phyloP scores from a whole-genome alignment of 2,888 invertebrate species.

The Anthophora plumipes region DNA sequence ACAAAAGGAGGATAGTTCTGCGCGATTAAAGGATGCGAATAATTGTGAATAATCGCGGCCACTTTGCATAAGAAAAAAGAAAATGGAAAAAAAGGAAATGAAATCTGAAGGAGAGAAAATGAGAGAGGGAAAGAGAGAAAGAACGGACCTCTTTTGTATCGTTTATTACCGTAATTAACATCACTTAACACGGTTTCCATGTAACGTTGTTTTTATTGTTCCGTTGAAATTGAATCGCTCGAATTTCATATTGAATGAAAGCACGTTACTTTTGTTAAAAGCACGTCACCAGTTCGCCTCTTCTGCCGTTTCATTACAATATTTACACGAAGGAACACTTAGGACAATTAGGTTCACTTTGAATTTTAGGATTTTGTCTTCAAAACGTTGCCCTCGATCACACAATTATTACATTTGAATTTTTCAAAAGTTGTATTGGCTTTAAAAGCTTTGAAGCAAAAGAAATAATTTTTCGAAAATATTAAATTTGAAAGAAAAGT shows the following conservation, averaged over 20 bases:
- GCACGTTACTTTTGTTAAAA: slow-evolving; percentile 25
- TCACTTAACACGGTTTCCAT: slow-evolving; percentile 17
- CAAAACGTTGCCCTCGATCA: no score
- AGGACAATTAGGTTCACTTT: no score
- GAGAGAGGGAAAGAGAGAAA: no score
- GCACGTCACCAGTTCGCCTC: background rate
- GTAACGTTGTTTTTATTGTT: slow-evolving; percentile 32
- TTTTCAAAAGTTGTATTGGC: no score
- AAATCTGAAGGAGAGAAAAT: background rate
- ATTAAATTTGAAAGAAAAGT: no score
- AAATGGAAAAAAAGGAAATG: no score
- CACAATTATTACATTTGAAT: no score
- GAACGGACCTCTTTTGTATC: slow-evolving; percentile 5
- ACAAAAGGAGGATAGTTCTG: no score
- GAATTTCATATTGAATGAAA: slow-evolving; percentile 16
- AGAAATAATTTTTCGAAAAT: no score
- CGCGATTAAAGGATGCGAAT: slow-evolving; percentile 20
- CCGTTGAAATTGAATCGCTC: slow-evolving; percentile 1
- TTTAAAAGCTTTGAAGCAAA: no score
- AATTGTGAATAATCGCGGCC: slow-evolving; percentile 30
- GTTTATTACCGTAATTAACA: slow-evolving; percentile 33
- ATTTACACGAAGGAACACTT: slow-evolving; percentile 24
- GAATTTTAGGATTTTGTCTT: no score
- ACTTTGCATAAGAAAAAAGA: slow-evolving; percentile 10
- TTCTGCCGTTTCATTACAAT: slow-evolving; percentile 31